Evolutionary conservation across 1,140 invertebrate genomes (phyloP), one percentile per base, ranked within the genome.

Genomic region (Trichoplusia ni): DNA sequence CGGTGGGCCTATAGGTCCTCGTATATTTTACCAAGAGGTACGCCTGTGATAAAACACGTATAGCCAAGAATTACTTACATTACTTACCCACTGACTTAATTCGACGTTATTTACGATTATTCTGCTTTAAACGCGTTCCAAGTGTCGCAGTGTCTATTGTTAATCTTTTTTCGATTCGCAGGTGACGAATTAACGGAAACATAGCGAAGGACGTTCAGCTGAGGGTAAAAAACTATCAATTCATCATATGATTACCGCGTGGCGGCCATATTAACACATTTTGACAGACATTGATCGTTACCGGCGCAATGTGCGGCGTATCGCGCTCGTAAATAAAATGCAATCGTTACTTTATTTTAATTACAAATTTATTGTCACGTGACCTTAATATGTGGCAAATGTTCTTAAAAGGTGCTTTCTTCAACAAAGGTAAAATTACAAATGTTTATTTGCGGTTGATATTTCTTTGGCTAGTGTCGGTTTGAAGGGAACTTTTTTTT

Each of bases 301-400:
- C 29, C 9, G 47, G 31, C 19, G 29, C 16, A 16, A 16, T 7
- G 46, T 16, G 46, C 7, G 18, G 18, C 1, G 4, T 16, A 40
- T 8, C 23, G n/a, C 40, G 9, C 2, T 38, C 29, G 18, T 67
- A 58, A 47, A 67, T 63, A 51, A 46, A 44, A 47, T 29, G 3
- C 53, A 53, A 65, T 38, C 19, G 37, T 40, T 72, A 44, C 63
- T 37, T 67, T 69, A 75, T 72, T 77, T 77, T 75, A 77, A 76
- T 82, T 79, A 74, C 69, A 68, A 69, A 79, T 74, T 63, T 71
- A 79, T 63, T 67, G 64, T 73, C 54, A 58, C 27, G 66, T 64
- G 67, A 73, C 72, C 69, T 82, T 75, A 77, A 81, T 73, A 69
- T 72, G 69, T 71, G 63, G 76, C 68, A 67, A 78, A 78, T 79